phyloP scores from a whole-genome alignment of 2,888 invertebrate species.

The Altica lythri region DNA sequence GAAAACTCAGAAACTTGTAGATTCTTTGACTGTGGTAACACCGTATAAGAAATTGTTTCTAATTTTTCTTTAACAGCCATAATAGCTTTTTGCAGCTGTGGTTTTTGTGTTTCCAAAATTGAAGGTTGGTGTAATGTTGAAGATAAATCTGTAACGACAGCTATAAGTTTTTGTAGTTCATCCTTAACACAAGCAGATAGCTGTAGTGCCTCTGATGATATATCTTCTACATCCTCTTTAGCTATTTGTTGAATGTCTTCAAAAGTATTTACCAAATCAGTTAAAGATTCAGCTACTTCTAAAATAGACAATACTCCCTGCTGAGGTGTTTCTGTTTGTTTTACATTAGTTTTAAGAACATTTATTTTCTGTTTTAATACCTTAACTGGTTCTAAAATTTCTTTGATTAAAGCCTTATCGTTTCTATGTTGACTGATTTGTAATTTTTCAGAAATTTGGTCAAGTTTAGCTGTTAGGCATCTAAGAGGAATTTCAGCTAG shows the following conservation, averaged over 20 bases:
- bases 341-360: slow-evolving; percentile 3
- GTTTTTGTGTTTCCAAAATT: slow-evolving; percentile 27
- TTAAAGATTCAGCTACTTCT: slow-evolving; percentile 19
- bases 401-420: slow-evolving; percentile 18
- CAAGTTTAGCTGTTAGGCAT: too few relatives aligned
- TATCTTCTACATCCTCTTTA: slow-evolving; percentile 17
- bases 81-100: slow-evolving; percentile 32
- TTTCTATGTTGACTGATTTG: too few relatives aligned
- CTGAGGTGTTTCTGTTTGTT: slow-evolving; percentile 19
- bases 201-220: slow-evolving; percentile 10
- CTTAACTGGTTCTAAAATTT: slow-evolving; percentile 28
- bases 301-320: slow-evolving; percentile 34
- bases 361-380: slow-evolving; percentile 16
- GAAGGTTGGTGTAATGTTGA: slow-evolving; percentile 30
- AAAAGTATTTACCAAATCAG: slow-evolving; percentile 12
- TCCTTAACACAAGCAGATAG: slow-evolving; percentile 26
- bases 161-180: slow-evolving; percentile 38
- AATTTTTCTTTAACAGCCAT: slow-evolving; percentile 23
- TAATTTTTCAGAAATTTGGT: too few relatives aligned
- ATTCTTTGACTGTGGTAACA: not conserved
- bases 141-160: slow-evolving; percentile 31
- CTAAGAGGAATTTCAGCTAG: too few relatives aligned
- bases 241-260: slow-evolving; percentile 8
- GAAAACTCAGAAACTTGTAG: not conserved
- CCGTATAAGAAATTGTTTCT: slow-evolving; percentile 14